Conservation (phyloP, 2,113 vertebrate genomes). For the Brienomyrus longianalis region DNA sequence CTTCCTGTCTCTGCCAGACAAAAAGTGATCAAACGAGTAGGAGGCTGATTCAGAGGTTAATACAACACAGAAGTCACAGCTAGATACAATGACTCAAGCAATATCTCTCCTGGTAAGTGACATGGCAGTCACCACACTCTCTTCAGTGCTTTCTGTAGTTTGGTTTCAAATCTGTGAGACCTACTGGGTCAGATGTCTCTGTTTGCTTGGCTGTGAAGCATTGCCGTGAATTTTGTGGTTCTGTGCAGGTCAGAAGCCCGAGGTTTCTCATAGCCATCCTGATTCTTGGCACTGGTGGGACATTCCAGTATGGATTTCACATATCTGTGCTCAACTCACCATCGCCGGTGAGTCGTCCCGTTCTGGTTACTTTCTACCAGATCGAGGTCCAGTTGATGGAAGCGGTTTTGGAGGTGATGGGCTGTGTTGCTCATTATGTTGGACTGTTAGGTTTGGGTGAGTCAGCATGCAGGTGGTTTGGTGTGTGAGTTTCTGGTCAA, state of each 20-base stretch:
- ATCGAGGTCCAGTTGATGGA: not conserved
- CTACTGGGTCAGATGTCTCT: not conserved
- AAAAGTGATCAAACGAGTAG: not conserved
- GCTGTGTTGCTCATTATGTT: not conserved
- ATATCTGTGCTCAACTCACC: slow-evolving; percentile 70
- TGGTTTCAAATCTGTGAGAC: not conserved
- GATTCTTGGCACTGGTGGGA: slow-evolving; percentile 63
- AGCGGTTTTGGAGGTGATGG: not conserved
- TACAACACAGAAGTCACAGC: not conserved
- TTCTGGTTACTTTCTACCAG: not conserved
- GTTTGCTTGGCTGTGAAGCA: not conserved
- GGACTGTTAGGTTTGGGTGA: not conserved
- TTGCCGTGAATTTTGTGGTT: not conserved
- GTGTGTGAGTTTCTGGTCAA: not conserved
- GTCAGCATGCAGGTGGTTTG: not conserved
- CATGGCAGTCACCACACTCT: not conserved
- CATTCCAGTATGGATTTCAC: slow-evolving; percentile 71
- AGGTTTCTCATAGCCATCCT: slow-evolving; percentile 48
- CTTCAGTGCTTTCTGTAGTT: not conserved
- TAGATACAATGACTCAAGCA: slow-evolving; percentile 8
- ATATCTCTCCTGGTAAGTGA: slow-evolving; percentile 17
- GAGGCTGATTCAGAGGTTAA: not conserved
- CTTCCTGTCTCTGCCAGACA: not conserved
- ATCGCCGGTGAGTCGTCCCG: slow-evolving; percentile 57
- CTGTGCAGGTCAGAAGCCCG: slow-evolving; percentile 49